These are phyloP conservation scores for Peromyscus polionotus DNA, from an alignment of 2,113 vertebrate genomes.

Conservation along the genomic window DNA sequence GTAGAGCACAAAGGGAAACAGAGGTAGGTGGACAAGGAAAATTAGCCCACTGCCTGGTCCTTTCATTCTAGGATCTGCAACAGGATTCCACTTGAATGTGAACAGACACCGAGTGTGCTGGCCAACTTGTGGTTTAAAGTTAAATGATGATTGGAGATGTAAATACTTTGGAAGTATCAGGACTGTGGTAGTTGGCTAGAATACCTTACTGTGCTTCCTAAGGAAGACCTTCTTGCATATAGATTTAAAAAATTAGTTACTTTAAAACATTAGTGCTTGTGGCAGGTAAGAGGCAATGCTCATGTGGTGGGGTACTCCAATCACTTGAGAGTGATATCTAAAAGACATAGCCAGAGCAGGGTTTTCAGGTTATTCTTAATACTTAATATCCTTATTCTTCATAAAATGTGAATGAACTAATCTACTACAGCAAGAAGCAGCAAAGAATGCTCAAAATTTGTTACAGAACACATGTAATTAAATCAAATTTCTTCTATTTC, in stretches of 20 bases:
- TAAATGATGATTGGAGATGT: background rate
- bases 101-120: background rate
- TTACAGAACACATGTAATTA: background rate
- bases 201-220: background rate
- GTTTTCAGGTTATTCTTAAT: background rate
- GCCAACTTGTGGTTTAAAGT: background rate
- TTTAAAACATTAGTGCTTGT: background rate
- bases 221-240: background rate
- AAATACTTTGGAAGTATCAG: background rate
- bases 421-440: background rate
- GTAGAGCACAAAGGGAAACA: constrained; percentile 91
- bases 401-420: background rate
- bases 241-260: background rate
- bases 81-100: background rate
- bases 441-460: background rate
- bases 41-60: background rate
- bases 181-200: background rate
- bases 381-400: background rate
- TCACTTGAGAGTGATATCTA: background rate
- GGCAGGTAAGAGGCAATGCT: background rate
- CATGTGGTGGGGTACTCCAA: background rate
- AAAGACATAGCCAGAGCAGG: background rate
- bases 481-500: constrained; percentile 34
- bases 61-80: background rate
- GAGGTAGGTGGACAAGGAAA: constrained; percentile 86